These are phyloP conservation scores for Saccopteryx leptura DNA, from an alignment of 2,113 vertebrate species.

Conservation along the genomic window DNA sequence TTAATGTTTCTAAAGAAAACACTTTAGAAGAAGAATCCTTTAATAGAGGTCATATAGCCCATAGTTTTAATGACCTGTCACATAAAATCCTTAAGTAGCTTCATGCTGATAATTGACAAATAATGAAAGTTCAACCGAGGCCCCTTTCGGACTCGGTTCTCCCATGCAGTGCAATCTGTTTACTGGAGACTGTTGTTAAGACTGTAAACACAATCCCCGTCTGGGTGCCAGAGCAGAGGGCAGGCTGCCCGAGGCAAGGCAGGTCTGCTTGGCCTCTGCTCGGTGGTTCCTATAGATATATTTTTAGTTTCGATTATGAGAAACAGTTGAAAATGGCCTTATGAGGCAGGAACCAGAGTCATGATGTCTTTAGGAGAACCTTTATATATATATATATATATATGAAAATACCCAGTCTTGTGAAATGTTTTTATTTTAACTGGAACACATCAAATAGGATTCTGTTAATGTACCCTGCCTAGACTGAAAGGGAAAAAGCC, in stretches of 20 bases:
- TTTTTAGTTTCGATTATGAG: conserved; percentile 48
- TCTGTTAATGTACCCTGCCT: not conserved
- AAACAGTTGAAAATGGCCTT: conserved; percentile 27
- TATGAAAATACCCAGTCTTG: not conserved
- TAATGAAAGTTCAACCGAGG: conserved; percentile 4
- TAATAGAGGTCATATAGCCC: not conserved
- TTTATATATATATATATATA: not conserved
- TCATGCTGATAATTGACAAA: conserved; percentile 24
- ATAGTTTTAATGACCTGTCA: conserved; percentile 39
- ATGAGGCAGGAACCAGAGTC: not conserved
- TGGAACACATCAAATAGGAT: not conserved
- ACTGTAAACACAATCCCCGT: conserved; percentile 41
- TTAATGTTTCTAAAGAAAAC: conserved; percentile 30
- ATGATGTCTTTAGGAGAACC: not conserved
- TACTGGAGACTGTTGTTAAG: conserved; percentile 74
- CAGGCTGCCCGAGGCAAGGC: not conserved
- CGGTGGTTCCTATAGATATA: not conserved
- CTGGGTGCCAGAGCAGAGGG: not conserved
- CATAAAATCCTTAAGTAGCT: conserved; percentile 20
- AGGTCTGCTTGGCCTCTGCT: not conserved
- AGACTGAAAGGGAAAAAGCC: not conserved
- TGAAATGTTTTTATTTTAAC: conserved; percentile 50
- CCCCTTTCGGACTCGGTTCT: conserved; percentile 46
- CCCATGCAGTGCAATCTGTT: conserved; percentile 42
- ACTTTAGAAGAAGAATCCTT: conserved; percentile 18